Evolutionary conservation across 2,113 vertebrate genomes (phyloP).

Genomic region (Crotalus viridis): DNA sequence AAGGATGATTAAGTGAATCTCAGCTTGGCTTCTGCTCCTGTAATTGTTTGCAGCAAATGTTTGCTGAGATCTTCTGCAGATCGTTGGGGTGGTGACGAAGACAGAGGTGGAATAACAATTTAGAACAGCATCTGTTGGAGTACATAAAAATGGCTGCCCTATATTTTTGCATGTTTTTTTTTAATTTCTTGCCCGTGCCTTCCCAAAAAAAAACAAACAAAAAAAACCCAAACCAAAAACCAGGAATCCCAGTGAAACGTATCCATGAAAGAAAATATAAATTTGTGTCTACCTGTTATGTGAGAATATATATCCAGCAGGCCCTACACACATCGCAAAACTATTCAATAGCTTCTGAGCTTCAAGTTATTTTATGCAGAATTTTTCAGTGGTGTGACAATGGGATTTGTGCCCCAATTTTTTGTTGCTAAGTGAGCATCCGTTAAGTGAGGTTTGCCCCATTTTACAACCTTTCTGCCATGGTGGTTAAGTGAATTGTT

Average conservation of each 20-base stretch:
- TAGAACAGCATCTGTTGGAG: conserved; percentile 6
- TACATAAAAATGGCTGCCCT: conserved; percentile 26
- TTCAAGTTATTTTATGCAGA: background rate
- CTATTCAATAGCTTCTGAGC: background rate
- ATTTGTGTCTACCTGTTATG: background rate
- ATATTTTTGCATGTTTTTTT: background rate
- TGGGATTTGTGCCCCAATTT: background rate
- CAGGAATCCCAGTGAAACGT: background rate
- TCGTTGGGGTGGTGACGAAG: background rate
- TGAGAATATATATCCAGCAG: background rate
- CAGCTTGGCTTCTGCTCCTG: conserved; percentile 3
- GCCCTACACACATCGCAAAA: background rate
- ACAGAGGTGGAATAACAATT: conserved; percentile 29
- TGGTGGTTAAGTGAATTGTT: too few relatives aligned
- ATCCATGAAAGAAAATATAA: background rate
- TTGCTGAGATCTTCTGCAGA: background rate
- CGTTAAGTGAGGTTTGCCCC: too few relatives aligned
- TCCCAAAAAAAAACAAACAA: background rate
- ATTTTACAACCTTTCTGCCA: too few relatives aligned
- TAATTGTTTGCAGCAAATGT: conserved; percentile 25
- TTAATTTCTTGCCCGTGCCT: background rate
- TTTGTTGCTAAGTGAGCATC: too few relatives aligned
- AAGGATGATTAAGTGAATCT: conserved; percentile 32
- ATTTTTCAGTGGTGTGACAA: background rate
- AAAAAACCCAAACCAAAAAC: background rate